Base-by-base conservation (phyloP, 2,888 invertebrate genomes). In the Tetragonula carbonaria region DNA sequence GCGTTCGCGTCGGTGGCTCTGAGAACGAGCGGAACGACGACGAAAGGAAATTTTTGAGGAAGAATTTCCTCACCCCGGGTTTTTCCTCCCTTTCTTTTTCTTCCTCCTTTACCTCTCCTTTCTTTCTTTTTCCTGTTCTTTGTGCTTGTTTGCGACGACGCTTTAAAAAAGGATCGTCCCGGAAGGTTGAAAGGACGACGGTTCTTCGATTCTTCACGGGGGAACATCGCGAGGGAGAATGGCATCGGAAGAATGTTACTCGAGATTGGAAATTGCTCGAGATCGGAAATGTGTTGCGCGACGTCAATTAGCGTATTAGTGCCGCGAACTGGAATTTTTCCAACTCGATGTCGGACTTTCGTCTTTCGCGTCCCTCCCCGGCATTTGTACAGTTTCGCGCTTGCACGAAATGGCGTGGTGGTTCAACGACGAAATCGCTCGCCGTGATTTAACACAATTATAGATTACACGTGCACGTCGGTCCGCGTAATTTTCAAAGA, bases 41-140 rank as follows among this genome's bases (percentile, higher is more conserved):
- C 38, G 16, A 57, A 68, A 53, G 68, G 68, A 67, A 50, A 14
- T 79, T 80, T 74, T 75, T 75, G n/a, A 75, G 23, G 59, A 71
- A 45, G 57, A 71, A 72, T 74, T 75, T 70, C 70, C 38, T 38
- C 38, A 14, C 53, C 2, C 21, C 33, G 2, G 4, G 28, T 5
- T 57, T 72, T 72, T 2, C 2, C 50, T 65, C 51, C 28, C 33
- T 28, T 66, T 45, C 33, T n/a, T 23, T 11, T 21, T 45, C 55
- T 2, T 1, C 50, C 57, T n/a, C 18, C 33, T 45, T 66, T 28
- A 8, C 14, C 23, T 16, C n/a, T 53, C 55, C n/a, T 72, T 72
- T 2, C 2, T 33, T 65, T 45, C n/a, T 33, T 45, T 66, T 28
- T 18, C 23, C 11, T 23, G 45, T 53, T 50, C 50, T 65, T 68